Percentiles rank a stretch among this genome's conserved stretches.
Conservation (phyloP, 2,113 vertebrate genomes). For the Pseudorectes ferrugineus region DNA sequence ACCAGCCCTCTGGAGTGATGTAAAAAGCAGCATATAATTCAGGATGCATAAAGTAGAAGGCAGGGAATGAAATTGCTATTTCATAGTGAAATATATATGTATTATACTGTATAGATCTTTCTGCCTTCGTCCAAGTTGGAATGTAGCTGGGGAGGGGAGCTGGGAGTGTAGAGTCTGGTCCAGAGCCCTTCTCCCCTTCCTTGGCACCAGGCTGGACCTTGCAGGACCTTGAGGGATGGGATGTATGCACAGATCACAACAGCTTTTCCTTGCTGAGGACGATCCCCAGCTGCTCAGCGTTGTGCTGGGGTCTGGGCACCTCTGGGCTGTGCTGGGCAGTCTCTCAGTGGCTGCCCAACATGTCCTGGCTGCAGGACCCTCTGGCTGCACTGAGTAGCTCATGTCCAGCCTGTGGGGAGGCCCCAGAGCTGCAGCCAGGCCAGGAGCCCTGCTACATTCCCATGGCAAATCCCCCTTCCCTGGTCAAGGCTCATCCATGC, state of each 20-base stretch:
- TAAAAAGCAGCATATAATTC: background rate
- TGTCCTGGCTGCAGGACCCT: background rate
- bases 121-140: constrained; percentile 22
- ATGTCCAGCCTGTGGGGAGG: accelerated
- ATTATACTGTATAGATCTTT: constrained; percentile 29
- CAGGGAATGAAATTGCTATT: constrained; percentile 58
- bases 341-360: accelerated
- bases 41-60: constrained; percentile 32
- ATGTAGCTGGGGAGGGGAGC: background rate
- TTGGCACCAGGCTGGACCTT: background rate
- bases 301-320: background rate
- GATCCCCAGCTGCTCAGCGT: background rate
- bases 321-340: background rate
- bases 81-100: constrained; percentile 70
- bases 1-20: background rate
- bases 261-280: background rate
- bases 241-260: background rate
- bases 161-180: background rate
- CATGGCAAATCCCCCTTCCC: background rate
- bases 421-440: background rate
- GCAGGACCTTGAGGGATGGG: background rate
- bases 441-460: accelerated
- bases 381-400: background rate
- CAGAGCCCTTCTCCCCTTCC: background rate
- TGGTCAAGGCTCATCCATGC: background rate